These are phyloP conservation scores for Eueides isabella DNA, from an alignment of 1,140 invertebrate genomes.

Conservation along the genomic window DNA sequence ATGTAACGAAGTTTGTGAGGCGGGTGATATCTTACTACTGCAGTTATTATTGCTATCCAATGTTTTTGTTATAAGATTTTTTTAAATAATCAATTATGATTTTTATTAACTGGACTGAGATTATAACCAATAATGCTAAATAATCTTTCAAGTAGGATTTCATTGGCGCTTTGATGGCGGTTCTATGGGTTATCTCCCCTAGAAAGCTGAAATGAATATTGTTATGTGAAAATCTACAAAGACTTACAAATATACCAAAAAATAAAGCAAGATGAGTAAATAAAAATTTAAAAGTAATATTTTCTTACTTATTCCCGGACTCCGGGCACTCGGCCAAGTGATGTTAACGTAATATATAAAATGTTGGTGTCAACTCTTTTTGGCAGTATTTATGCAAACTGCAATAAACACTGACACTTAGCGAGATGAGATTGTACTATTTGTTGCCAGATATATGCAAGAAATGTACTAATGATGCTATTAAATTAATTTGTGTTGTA, in stretches of 20 bases:
- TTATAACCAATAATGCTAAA: background rate
- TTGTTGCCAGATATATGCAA: constrained; percentile 11
- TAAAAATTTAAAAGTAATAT: constrained; percentile 19
- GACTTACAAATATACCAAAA: background rate
- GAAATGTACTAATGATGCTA: background rate
- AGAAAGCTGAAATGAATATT: too few relatives aligned
- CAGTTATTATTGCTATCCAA: too few relatives aligned
- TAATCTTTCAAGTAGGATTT: background rate
- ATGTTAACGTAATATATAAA: constrained; percentile 30
- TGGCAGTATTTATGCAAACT: constrained; percentile 25
- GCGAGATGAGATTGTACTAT: constrained; percentile 4
- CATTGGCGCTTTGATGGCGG: background rate
- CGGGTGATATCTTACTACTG: too few relatives aligned
- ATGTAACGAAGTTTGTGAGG: too few relatives aligned
- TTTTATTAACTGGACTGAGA: background rate
- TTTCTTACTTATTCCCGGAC: constrained; percentile 18
- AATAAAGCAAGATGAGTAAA: background rate
- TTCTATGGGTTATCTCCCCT: too few relatives aligned
- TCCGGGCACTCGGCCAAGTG: constrained; percentile 21
- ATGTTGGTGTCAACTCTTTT: constrained; percentile 21
- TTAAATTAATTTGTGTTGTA: background rate
- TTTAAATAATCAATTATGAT: too few relatives aligned
- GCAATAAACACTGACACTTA: constrained; percentile 17
- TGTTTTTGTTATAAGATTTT: too few relatives aligned
- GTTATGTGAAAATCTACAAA: background rate